These are phyloP conservation scores for Papilio xuthus DNA, from an alignment of 1,140 invertebrate genomes.

Conservation along the genomic window DNA sequence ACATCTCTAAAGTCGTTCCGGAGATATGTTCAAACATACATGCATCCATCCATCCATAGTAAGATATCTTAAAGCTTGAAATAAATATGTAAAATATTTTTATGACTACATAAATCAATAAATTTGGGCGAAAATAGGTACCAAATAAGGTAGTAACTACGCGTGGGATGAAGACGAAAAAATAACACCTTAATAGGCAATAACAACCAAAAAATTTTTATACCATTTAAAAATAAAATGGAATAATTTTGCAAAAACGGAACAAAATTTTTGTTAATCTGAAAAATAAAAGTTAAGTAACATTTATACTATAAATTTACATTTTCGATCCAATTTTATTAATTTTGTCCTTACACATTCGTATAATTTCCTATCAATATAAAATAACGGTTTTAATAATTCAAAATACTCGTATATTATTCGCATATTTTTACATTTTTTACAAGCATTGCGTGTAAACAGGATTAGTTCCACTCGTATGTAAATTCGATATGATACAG, in stretches of 20 bases:
- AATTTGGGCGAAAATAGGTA: background rate
- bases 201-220: no score
- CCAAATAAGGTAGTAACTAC: background rate
- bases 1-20: no score
- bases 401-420: background rate
- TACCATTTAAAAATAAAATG: background rate
- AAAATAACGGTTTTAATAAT: background rate
- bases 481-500: conserved; percentile 33
- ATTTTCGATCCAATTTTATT: no score
- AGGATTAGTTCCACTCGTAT: conserved; percentile 35
- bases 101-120: conserved; percentile 5
- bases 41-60: no score
- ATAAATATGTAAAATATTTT: background rate
- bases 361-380: background rate
- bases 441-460: conserved; percentile 35
- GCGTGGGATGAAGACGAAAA: background rate
- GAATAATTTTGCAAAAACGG: no score
- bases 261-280: no score
- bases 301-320: no score
- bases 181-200: background rate
- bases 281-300: no score
- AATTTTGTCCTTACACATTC: background rate
- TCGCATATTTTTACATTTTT: background rate
- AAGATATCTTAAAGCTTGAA: background rate
- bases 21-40: no score